Base-by-base conservation (phyloP, 2,113 vertebrate species). In the Anoplopoma fimbria region DNA sequence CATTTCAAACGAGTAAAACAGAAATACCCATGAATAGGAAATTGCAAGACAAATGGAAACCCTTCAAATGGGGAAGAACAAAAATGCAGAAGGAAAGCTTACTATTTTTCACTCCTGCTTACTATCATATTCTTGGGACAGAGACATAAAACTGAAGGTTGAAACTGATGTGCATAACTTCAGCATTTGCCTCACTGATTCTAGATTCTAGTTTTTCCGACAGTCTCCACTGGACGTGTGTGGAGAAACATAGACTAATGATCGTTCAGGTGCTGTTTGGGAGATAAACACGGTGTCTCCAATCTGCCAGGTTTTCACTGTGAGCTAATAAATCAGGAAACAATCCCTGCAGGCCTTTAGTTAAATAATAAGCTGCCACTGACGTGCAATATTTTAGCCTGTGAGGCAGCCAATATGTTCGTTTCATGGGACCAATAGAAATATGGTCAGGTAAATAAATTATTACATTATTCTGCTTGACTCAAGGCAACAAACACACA, bases 391-490 rank as follows among this genome's bases (percentile, higher is more conserved):
- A 60, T 77, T 77, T 63, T 14, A 19, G 51, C 58, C 74, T 36
- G 62, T 23, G 77, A 80, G 53, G 72, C 47, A 42, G 61, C 29
- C 15, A 51, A 33, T 47, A 5, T 64, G 36, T 67, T 62, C 4
- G 7, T 62, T 57, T 69, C 73, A 75, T 9, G n/a, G 64, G 87
- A 47, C 33, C 36, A 40, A 57, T 0, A 67, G 40, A 75, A 53
- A 79, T 73, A 51, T 60, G 75, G 60, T 67, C 38, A 51, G 34
- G 33, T 69, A 10, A 73, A 80, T 82, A 62, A 42, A 47, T 71
- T 51, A 47, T 71, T 34, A 1, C 42, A 19, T 34, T 76, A 69
- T 67, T 58, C n/a, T 49, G 34, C 19, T 55, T 29, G 36, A 63
- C 58, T 63, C 14, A 3, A 38, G 25, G 74, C 63, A 38, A 40